A percentile compares a stretch with the other conserved stretches of the same genome.
Evolutionary conservation across 2,888 invertebrate genomes (phyloP).

Genomic region (Bembecia ichneumoniformis): DNA sequence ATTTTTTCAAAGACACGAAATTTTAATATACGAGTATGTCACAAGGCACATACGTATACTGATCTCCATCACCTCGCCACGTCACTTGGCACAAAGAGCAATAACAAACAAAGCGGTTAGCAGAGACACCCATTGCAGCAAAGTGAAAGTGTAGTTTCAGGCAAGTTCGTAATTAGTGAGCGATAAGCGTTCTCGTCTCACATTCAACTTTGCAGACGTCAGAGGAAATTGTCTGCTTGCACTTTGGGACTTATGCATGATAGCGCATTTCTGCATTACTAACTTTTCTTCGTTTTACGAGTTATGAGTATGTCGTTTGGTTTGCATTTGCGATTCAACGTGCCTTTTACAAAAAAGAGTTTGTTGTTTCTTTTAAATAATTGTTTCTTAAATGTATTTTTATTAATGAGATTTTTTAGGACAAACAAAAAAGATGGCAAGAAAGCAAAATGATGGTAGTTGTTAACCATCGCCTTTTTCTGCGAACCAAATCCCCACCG

Average conservation of each 20-base stretch:
- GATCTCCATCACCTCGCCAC: neutral
- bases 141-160: slow-evolving; percentile 19
- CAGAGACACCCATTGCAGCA: slow-evolving; percentile 5
- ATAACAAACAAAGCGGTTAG: slow-evolving; percentile 9
- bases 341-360: no score
- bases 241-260: neutral
- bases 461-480: no score
- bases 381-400: no score
- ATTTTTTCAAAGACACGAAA: neutral
- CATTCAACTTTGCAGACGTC: slow-evolving; percentile 14
- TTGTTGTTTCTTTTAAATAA: no score
- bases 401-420: no score
- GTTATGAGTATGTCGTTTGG: no score
- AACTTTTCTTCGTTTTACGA: no score
- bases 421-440: no score
- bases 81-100: neutral
- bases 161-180: slow-evolving; percentile 32
- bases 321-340: no score
- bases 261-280: neutral
- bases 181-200: slow-evolving; percentile 21
- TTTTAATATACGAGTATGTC: neutral
- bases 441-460: no score
- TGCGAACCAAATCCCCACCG: no score
- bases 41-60: neutral
- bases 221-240: neutral